Percentiles rank a stretch among this genome's conserved stretches.
Conservation (phyloP, 1,140 invertebrate genomes). For the Drosophila ironensis region DNA sequence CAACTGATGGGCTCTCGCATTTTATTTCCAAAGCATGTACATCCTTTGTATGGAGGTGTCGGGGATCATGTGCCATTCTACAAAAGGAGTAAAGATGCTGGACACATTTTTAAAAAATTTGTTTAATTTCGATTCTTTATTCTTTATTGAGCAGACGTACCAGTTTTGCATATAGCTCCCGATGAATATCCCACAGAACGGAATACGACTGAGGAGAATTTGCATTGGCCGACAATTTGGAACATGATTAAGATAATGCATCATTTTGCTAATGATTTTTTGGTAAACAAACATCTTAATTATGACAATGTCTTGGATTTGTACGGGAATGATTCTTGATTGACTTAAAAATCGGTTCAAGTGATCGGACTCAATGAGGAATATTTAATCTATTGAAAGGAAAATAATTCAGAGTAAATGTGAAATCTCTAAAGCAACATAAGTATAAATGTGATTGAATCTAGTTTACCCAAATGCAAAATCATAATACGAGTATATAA, state of each 20-base stretch:
- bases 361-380: no score
- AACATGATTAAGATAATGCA: conserved; percentile 42
- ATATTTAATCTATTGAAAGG: no score
- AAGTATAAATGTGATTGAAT: no score
- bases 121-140: no score
- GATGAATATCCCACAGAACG: conserved; percentile 93
- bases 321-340: background rate
- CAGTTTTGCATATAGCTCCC: conserved; percentile 95
- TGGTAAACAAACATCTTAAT: conserved; percentile 88
- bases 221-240: conserved; percentile 90
- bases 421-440: background rate
- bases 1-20: conserved; percentile 15
- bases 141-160: conserved; percentile 72
- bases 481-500: no score
- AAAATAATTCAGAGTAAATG: no score
- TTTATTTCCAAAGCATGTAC: conserved; percentile 23
- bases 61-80: conserved; percentile 91
- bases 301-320: conserved; percentile 79
- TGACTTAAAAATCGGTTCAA: no score
- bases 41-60: conserved; percentile 84
- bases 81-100: conserved; percentile 61
- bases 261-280: conserved; percentile 18
- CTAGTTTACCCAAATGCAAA: no score
- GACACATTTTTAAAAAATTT: conserved; percentile 46
- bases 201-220: conserved; percentile 88